Conservation (phyloP, 1,140 invertebrate species). For the Pygmarrhopalites habei region DNA sequence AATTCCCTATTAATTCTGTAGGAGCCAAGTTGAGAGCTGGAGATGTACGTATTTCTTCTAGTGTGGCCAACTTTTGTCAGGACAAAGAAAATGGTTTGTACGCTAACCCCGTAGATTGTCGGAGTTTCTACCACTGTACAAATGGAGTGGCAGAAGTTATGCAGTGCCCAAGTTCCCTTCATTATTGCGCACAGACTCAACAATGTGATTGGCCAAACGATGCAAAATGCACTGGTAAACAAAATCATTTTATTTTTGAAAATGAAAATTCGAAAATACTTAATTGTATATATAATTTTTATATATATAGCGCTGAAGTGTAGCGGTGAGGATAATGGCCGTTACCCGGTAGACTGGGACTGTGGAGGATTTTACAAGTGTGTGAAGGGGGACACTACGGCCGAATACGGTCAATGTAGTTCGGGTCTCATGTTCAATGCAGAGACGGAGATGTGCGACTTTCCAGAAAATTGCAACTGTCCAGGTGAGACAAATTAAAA, state of each 20-base stretch:
- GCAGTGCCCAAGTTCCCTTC: constrained; percentile 24
- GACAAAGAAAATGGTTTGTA: no score
- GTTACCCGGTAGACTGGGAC: background rate
- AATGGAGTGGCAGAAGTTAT: constrained; percentile 33
- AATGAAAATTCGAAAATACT: no score
- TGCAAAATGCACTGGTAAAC: background rate
- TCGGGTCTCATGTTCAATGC: constrained; percentile 2
- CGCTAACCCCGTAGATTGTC: no score
- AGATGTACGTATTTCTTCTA: no score
- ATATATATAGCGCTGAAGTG: background rate
- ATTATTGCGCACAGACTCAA: constrained; percentile 17
- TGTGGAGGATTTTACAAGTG: background rate
- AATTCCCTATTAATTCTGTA: no score
- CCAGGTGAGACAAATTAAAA: no score
- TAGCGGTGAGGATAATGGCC: background rate
- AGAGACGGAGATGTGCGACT: background rate
- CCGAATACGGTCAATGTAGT: background rate
- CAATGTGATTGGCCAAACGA: background rate
- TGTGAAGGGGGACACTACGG: background rate
- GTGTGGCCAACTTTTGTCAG: no score
- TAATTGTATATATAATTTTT: no score
- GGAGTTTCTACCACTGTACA: constrained; percentile 39
- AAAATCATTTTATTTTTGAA: no score
- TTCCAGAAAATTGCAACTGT: constrained; percentile 4
- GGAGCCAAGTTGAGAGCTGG: no score